A percentile compares a stretch with the other conserved stretches of the same genome.
Evolutionary conservation across 2,888 invertebrate genomes (phyloP).

Genomic region (Dasysyrphus tricinctus): DNA sequence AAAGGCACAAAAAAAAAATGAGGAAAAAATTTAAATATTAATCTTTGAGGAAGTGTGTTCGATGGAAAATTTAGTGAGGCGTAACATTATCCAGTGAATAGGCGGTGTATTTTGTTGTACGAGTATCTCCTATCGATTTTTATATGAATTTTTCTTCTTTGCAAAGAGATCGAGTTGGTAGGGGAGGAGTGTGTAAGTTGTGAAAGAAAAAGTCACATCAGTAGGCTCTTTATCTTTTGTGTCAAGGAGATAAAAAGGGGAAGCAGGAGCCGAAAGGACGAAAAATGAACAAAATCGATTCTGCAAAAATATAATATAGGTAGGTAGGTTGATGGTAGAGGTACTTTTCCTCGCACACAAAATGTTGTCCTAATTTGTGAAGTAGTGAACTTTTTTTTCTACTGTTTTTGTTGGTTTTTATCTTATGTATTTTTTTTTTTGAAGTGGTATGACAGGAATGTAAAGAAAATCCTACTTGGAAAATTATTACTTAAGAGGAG

Average conservation of each 20-base stretch:
- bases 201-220: slow-evolving; percentile 14
- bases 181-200: not conserved
- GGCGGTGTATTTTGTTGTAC: not conserved
- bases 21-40: slow-evolving; percentile 69
- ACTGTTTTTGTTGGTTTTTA: not conserved
- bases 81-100: slow-evolving; percentile 21
- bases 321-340: not conserved
- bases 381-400: slow-evolving; percentile 34
- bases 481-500: slow-evolving; percentile 15
- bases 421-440: slow-evolving; percentile 7
- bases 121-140: slow-evolving; percentile 59
- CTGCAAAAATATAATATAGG: slow-evolving; percentile 1
- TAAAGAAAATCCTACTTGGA: slow-evolving; percentile 28
- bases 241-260: slow-evolving; percentile 16
- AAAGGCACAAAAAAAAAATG: slow-evolving; percentile 23
- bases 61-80: slow-evolving; percentile 25
- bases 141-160: slow-evolving; percentile 36
- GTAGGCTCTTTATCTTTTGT: slow-evolving; percentile 29
- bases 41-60: slow-evolving; percentile 42
- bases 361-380: slow-evolving; percentile 64
- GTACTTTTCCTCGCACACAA: slow-evolving; percentile 48
- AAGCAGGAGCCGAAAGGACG: not conserved
- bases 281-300: slow-evolving; percentile 49
- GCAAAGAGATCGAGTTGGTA: slow-evolving; percentile 26
- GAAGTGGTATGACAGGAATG: slow-evolving; percentile 40